A percentile compares a stretch with the other conserved stretches of the same genome.
phyloP scores from a whole-genome alignment of 2,113 vertebrate genomes.

The Pseudopodoces humilis region DNA sequence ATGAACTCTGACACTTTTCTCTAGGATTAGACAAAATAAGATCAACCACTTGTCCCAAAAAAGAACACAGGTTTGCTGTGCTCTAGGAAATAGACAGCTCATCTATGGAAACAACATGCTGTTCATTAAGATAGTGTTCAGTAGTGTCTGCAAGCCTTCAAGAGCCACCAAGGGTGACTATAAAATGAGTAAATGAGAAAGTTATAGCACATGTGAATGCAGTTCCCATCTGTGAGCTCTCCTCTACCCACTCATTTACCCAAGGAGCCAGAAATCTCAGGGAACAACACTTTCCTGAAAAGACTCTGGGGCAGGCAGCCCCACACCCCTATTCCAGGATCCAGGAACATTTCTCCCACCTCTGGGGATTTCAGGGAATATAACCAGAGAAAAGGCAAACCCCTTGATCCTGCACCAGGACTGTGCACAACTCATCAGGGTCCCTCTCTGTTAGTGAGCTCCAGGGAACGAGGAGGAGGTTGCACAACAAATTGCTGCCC shows the following conservation, averaged over 20 bases:
- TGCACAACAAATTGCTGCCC: background rate
- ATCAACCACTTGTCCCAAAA: background rate
- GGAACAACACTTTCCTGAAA: background rate
- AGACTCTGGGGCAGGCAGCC: background rate
- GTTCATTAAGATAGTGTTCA: background rate
- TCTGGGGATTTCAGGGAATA: background rate
- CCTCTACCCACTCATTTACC: background rate
- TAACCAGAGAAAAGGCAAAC: background rate
- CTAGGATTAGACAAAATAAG: background rate
- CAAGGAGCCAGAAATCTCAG: background rate
- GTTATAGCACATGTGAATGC: background rate
- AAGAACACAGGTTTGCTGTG: background rate
- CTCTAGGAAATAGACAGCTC: background rate
- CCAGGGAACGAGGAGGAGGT: fast-evolving
- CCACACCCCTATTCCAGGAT: background rate
- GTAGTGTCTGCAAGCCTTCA: background rate
- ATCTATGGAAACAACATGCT: background rate
- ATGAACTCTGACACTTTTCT: background rate
- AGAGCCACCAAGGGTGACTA: background rate
- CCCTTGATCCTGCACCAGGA: background rate
- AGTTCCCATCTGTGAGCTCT: background rate
- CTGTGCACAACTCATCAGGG: background rate
- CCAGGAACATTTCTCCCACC: background rate
- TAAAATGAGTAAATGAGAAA: background rate
- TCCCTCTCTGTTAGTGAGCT: background rate